Evolutionary conservation across 1,140 invertebrate genomes (phyloP).

Genomic region (Pristionchus pacificus): DNA sequence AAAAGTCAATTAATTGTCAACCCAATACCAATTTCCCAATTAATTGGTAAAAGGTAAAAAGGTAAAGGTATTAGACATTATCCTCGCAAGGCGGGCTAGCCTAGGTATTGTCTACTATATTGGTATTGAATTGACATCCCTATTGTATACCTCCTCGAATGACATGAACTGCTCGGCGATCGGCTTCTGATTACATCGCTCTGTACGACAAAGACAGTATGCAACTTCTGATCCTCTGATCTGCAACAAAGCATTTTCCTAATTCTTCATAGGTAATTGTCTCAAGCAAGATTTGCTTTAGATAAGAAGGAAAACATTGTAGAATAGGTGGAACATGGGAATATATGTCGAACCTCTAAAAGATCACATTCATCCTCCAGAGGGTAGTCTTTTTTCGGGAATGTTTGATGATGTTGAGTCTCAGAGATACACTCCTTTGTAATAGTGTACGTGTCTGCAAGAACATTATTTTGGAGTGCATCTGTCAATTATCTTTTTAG

Average conservation of each 20-base stretch:
- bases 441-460: constrained; percentile 46
- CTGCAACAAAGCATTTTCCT: too few relatives aligned
- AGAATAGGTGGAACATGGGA: neutral
- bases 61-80: too few relatives aligned
- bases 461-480: neutral
- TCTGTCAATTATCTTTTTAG: too few relatives aligned
- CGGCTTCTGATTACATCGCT: constrained; percentile 37
- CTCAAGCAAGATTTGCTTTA: too few relatives aligned
- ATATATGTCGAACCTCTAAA: constrained; percentile 32
- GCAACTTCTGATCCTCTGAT: neutral
- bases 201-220: constrained; percentile 26
- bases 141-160: constrained; percentile 44
- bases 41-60: too few relatives aligned
- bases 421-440: constrained; percentile 51
- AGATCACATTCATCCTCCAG: constrained; percentile 48
- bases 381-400: constrained; percentile 42
- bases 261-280: too few relatives aligned
- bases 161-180: constrained; percentile 48
- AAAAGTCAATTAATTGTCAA: too few relatives aligned
- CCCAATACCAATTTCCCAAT: too few relatives aligned
- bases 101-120: too few relatives aligned
- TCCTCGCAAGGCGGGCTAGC: too few relatives aligned
- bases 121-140: too few relatives aligned
- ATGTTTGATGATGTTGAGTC: constrained; percentile 44
- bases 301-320: too few relatives aligned